phyloP scores from a whole-genome alignment of 2,888 invertebrate genomes.

The Eucriotettix oculatus region DNA sequence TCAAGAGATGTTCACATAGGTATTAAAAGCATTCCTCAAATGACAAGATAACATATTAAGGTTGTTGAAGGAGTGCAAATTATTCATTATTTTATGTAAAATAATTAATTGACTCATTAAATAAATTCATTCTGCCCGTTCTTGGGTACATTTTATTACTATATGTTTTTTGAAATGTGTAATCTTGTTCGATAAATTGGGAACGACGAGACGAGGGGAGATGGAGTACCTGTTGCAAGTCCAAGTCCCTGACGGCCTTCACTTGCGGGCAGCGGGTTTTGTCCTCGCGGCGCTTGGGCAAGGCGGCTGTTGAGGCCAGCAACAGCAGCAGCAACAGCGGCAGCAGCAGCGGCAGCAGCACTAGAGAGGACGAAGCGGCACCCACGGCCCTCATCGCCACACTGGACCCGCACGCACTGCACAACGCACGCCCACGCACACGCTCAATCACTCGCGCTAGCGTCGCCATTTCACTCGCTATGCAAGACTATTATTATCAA shows the following conservation, averaged over 20 bases:
- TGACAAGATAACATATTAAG: no score
- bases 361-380: not conserved
- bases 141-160: no score
- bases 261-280: conserved; percentile 59
- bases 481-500: no score
- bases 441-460: not conserved
- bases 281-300: conserved; percentile 35
- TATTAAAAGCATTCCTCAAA: no score
- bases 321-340: not conserved
- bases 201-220: not conserved
- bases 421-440: not conserved
- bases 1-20: no score
- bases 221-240: conserved; percentile 46
- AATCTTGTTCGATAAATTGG: no score
- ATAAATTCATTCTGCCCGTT: no score
- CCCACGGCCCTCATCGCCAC: not conserved
- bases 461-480: no score
- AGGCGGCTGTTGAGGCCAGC: not conserved
- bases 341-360: not conserved
- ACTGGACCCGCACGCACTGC: not conserved
- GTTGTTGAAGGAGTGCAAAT: no score
- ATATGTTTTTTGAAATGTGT: no score
- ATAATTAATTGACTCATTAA: no score
- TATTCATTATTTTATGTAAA: no score
- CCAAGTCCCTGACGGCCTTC: conserved; percentile 61